These are phyloP conservation scores for Trematomus loennbergii DNA, from an alignment of 2,113 vertebrate genomes.

Conservation along the genomic window DNA sequence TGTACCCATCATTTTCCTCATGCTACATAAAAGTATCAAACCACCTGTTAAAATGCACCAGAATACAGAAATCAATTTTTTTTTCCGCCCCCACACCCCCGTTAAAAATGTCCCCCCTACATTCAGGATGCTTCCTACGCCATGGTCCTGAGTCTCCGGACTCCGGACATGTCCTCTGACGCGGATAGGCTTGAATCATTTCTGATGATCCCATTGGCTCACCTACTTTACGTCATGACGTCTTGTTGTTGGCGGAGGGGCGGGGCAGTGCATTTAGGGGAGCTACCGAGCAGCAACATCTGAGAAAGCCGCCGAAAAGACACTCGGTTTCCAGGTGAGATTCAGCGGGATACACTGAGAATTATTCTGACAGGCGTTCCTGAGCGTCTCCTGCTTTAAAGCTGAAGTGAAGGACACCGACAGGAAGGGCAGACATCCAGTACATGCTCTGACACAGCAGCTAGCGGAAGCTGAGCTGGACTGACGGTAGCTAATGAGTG, in stretches of 20 bases:
- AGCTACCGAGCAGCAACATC: not conserved
- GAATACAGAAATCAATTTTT: no score
- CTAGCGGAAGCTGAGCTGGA: slow-evolving; percentile 34
- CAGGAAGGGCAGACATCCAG: not conserved
- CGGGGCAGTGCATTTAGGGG: not conserved
- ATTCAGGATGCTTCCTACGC: no score
- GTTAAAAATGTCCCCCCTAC: no score
- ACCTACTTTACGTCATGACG: slow-evolving; percentile 19
- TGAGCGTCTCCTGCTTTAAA: not conserved
- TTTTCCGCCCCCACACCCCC: no score
- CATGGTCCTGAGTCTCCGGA: no score
- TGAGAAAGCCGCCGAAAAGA: not conserved
- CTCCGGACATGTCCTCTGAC: slow-evolving; percentile 1
- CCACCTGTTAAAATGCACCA: no score
- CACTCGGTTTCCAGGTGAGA: slow-evolving; percentile 30
- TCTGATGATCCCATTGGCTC: slow-evolving; percentile 14
- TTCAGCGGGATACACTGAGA: not conserved
- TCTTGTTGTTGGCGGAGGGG: slow-evolving; percentile 6
- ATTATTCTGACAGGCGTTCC: no score
- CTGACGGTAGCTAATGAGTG: not conserved
- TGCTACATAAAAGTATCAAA: no score
- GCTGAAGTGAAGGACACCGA: not conserved
- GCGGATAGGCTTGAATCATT: not conserved
- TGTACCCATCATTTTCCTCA: no score
- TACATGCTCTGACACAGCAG: slow-evolving; percentile 2